Conservation (phyloP, 1,140 invertebrate genomes). For the Magallana ariakensis region DNA sequence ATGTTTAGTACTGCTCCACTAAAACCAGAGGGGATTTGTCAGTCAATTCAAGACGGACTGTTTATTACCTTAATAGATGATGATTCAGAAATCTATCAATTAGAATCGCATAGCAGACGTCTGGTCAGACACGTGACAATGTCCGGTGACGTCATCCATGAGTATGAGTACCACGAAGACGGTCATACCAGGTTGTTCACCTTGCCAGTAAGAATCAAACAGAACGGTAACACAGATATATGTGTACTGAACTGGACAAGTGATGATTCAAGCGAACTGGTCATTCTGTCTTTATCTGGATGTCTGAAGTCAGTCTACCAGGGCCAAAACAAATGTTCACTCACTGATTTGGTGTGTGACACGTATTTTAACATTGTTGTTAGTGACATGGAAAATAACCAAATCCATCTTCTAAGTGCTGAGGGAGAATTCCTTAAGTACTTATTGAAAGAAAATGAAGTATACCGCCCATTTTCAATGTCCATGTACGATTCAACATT, state of each 20-base stretch:
- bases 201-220: neutral
- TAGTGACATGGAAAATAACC: neutral
- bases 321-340: too few species aligned
- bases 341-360: too few species aligned
- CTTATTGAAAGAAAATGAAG: neutral
- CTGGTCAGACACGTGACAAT: neutral
- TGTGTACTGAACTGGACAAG: slow-evolving; percentile 14
- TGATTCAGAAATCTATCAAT: neutral
- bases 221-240: slow-evolving; percentile 10
- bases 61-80: neutral
- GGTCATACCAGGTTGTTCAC: neutral
- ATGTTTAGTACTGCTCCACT: neutral
- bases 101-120: neutral
- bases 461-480: neutral
- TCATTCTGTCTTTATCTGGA: neutral
- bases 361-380: neutral
- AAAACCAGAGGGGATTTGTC: neutral
- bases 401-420: neutral
- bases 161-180: slow-evolving; percentile 2
- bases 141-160: neutral
- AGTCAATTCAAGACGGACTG: neutral
- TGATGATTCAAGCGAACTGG: neutral
- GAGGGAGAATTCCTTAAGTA: neutral
- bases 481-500: neutral
- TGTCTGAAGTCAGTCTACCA: too few species aligned